Evolutionary conservation across 1,140 invertebrate species (phyloP).

Genomic region (Formica exsecta): DNA sequence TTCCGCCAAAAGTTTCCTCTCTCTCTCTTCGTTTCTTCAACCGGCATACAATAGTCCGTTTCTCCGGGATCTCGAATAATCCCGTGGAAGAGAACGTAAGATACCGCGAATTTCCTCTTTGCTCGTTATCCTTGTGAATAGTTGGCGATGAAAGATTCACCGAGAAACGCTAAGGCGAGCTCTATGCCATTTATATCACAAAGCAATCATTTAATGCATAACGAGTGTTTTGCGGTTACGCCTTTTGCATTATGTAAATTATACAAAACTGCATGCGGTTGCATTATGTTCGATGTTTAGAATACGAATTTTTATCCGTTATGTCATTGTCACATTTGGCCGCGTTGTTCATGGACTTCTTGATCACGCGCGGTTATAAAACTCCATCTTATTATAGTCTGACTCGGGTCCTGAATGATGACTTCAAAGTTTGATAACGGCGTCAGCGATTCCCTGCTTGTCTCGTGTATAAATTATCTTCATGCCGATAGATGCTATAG

Average conservation of each 20-base stretch:
- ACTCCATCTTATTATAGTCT: neutral
- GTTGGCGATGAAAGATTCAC: slow-evolving; percentile 13
- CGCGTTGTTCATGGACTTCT: neutral
- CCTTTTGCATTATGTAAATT: slow-evolving; percentile 12
- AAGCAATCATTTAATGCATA: slow-evolving; percentile 29
- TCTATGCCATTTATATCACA: neutral
- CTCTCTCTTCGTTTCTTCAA: slow-evolving; percentile 41
- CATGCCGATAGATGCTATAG: neutral
- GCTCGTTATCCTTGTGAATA: neutral
- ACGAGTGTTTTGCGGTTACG: slow-evolving; percentile 12
- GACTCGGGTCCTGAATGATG: neutral
- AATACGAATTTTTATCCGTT: slow-evolving; percentile 20
- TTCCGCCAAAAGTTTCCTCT: slow-evolving; percentile 36
- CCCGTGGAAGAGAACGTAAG: neutral
- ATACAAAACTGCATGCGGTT: neutral
- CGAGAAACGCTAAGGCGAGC: neutral
- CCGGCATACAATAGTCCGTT: slow-evolving; percentile 21
- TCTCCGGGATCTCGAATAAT: slow-evolving; percentile 2
- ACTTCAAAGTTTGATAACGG: slow-evolving; percentile 3
- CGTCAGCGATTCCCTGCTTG: slow-evolving; percentile 19
- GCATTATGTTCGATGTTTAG: neutral
- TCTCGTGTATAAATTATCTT: slow-evolving; percentile 22
- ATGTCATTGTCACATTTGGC: neutral
- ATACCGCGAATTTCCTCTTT: slow-evolving; percentile 15
- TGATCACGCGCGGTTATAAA: slow-evolving; percentile 27